Conservation (phyloP, 2,797 vertebrate species). For the Lophius americanus region DNA sequence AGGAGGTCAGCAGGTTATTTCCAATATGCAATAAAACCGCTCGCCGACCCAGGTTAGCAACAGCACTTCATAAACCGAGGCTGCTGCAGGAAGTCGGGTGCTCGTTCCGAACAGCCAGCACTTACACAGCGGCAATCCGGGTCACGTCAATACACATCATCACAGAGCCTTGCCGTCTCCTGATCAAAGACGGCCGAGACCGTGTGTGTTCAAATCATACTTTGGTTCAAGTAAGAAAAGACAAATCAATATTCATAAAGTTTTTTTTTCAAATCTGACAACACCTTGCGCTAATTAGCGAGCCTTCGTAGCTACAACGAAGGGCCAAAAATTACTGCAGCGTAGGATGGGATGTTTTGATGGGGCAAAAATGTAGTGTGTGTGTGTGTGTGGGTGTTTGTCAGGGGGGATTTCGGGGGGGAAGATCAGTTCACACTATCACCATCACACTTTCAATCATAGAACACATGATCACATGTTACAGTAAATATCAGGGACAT, state of each 20-base stretch:
- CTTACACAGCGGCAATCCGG: slow-evolving; percentile 66
- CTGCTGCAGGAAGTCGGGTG: background rate
- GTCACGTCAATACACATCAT: slow-evolving; percentile 75
- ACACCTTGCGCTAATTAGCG: slow-evolving; percentile 65
- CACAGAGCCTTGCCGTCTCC: slow-evolving; percentile 64
- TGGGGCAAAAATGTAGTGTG: slow-evolving; percentile 24
- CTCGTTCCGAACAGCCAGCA: slow-evolving; percentile 29
- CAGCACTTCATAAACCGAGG: slow-evolving; percentile 43
- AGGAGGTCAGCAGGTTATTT: slow-evolving; percentile 61
- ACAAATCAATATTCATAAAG: slow-evolving; percentile 76
- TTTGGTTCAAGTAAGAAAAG: slow-evolving; percentile 76
- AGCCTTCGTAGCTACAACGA: slow-evolving; percentile 44
- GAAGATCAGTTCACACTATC: slow-evolving; percentile 73
- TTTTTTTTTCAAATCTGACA: slow-evolving; percentile 63
- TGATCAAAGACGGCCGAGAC: slow-evolving; percentile 77
- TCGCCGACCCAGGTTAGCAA: slow-evolving; percentile 58
- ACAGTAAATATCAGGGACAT: slow-evolving; percentile 80
- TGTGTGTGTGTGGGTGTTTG: slow-evolving; percentile 28
- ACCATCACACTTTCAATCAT: slow-evolving; percentile 80
- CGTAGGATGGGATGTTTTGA: slow-evolving; percentile 35
- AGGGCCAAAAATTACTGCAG: slow-evolving; percentile 36
- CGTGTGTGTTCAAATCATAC: slow-evolving; percentile 72
- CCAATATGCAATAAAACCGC: slow-evolving; percentile 58
- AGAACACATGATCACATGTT: slow-evolving; percentile 81
- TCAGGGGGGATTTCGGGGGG: slow-evolving; percentile 18